phyloP scores from a whole-genome alignment of 1,140 invertebrate genomes.

The Drosophila kepulauana region DNA sequence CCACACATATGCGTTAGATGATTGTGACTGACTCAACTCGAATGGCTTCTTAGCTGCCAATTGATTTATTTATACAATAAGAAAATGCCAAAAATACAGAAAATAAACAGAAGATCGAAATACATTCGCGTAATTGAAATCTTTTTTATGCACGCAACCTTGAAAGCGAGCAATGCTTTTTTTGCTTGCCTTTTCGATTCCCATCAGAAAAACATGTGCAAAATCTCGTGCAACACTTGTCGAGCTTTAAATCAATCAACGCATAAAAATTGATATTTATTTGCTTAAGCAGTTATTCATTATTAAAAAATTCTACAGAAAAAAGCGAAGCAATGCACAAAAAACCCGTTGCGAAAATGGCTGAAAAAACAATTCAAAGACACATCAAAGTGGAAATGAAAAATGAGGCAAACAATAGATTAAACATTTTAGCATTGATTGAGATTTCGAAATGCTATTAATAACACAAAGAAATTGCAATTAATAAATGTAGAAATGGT shows the following conservation, averaged over 20 bases:
- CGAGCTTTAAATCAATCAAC: constrained; percentile 71
- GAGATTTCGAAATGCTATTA: constrained; percentile 16
- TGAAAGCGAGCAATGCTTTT: constrained; percentile 26
- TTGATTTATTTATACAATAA: constrained; percentile 27
- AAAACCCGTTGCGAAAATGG: constrained; percentile 18
- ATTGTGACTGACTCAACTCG: neutral
- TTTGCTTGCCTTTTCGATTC: neutral
- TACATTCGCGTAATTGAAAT: constrained; percentile 9
- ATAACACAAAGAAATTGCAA: neutral
- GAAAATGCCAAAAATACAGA: neutral
- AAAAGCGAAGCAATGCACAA: neutral
- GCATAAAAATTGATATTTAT: constrained; percentile 69
- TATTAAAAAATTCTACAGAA: constrained; percentile 54
- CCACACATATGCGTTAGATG: constrained; percentile 15
- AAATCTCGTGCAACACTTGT: constrained; percentile 65
- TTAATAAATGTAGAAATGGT: neutral
- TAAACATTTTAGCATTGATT: constrained; percentile 25
- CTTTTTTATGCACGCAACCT: constrained; percentile 13
- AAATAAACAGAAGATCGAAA: neutral
- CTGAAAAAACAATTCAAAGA: constrained; percentile 58
- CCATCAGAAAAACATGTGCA: constrained; percentile 56
- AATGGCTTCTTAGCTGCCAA: constrained; percentile 20
- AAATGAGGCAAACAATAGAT: constrained; percentile 20
- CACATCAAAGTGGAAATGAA: constrained; percentile 35
- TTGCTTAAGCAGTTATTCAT: constrained; percentile 62